Evolutionary conservation across 2,888 invertebrate genomes (phyloP).

Genomic region (Eristalis pertinax): DNA sequence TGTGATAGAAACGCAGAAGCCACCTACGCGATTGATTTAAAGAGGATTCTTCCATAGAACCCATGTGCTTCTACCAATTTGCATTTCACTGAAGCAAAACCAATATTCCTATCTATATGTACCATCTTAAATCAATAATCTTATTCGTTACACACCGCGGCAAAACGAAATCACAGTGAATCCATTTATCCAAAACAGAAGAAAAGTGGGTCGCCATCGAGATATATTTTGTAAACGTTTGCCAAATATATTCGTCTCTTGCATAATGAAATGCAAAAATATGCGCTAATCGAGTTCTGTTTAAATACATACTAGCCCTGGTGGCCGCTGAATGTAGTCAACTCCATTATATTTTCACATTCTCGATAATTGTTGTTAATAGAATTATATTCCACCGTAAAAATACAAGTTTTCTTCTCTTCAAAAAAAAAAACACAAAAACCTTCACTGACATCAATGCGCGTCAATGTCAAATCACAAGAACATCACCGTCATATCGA

Average conservation of each 20-base stretch:
- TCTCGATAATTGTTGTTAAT: slow-evolving; percentile 30
- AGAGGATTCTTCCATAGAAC: not conserved
- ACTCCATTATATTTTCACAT: slow-evolving; percentile 4
- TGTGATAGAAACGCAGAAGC: too few species aligned
- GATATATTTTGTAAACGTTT: not conserved
- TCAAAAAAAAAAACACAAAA: not conserved
- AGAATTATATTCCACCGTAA: not conserved
- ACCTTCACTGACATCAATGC: not conserved
- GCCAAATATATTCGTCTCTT: not conserved
- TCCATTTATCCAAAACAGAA: not conserved
- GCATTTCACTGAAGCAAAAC: not conserved
- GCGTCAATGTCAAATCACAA: slow-evolving; percentile 3
- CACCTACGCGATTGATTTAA: not conserved
- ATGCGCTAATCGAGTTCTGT: not conserved
- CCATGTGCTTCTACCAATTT: too few species aligned
- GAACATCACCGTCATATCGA: not conserved
- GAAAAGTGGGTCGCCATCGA: not conserved
- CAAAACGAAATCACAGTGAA: not conserved
- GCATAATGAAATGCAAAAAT: not conserved
- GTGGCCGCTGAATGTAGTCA: not conserved
- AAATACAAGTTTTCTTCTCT: not conserved
- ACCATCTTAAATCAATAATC: not conserved
- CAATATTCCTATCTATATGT: not conserved
- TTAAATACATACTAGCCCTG: not conserved
- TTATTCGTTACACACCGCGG: not conserved